Conservation (phyloP, 2,113 vertebrate genomes). For the Paracanthobrama guichenoti region DNA sequence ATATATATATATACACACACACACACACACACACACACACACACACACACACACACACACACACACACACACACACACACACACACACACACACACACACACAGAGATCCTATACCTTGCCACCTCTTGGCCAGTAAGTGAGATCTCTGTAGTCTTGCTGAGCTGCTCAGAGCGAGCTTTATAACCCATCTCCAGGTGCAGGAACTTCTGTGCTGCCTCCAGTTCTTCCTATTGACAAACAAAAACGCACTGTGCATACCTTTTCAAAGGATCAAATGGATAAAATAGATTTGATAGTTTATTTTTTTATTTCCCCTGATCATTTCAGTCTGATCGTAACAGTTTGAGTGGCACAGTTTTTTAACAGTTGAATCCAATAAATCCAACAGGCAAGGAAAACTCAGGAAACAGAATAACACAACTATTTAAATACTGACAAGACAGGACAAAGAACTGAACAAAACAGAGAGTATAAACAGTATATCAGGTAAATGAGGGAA, state of each 20-base stretch:
- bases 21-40: not conserved
- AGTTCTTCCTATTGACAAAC: conserved; percentile 81
- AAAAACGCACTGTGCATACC: not conserved
- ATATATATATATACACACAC: not conserved
- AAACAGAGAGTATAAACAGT: too few species aligned
- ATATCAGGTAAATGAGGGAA: too few species aligned
- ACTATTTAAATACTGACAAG: too few species aligned
- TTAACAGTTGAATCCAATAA: too few species aligned
- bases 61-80: conserved; percentile 64
- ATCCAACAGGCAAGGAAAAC: too few species aligned
- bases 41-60: too few species aligned
- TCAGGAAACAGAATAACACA: too few species aligned
- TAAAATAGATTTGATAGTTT: not conserved
- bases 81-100: too few species aligned
- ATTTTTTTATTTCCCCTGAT: too few species aligned
- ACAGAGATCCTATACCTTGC: conserved; percentile 75
- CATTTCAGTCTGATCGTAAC: too few species aligned
- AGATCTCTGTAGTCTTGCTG: conserved; percentile 86
- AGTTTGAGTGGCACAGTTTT: too few species aligned
- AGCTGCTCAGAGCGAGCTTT: conserved; percentile 92
- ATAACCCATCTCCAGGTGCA: conserved; percentile 97
- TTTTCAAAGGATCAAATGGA: not conserved
- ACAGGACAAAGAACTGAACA: too few species aligned
- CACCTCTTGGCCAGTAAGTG: conserved; percentile 81
- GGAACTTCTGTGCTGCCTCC: conserved; percentile 82